These are phyloP conservation scores for Ptychodera flava DNA, from an alignment of 35 echinoderm and acorn worm species.

Conservation along the genomic window DNA sequence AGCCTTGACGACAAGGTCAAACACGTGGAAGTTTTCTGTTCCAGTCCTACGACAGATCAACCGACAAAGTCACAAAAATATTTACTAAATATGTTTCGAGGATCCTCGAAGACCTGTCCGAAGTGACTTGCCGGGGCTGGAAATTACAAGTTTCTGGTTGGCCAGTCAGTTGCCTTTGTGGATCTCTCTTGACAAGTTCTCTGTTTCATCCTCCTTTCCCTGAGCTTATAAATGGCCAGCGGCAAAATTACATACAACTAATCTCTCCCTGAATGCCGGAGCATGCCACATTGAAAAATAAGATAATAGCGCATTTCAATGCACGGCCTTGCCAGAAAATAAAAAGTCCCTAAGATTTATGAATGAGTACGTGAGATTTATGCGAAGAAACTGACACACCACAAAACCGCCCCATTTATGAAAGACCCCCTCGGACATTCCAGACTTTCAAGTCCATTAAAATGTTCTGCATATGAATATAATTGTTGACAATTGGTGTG, in stretches of 20 bases:
- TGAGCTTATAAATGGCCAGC: neutral
- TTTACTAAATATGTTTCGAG: neutral
- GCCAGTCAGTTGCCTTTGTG: neutral
- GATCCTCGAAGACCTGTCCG: neutral
- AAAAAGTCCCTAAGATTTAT: neutral
- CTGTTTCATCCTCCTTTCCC: neutral
- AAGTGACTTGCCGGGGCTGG: neutral
- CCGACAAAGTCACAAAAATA: no score
- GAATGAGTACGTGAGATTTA: neutral
- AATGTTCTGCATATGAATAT: neutral
- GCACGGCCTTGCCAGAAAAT: neutral
- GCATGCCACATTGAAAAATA: constrained; percentile 1
- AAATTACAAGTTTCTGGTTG: neutral
- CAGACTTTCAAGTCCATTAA: neutral
- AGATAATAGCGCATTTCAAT: neutral
- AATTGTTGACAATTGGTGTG: neutral
- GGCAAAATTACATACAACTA: neutral
- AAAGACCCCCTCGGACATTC: neutral
- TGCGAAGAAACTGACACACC: neutral
- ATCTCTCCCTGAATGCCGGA: neutral
- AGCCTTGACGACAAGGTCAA: neutral
- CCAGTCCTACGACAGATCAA: no score
- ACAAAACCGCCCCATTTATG: neutral
- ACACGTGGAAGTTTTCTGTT: no score
- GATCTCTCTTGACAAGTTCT: neutral